phyloP scores from a whole-genome alignment of 2,888 invertebrate genomes.

The Formica aserva region DNA sequence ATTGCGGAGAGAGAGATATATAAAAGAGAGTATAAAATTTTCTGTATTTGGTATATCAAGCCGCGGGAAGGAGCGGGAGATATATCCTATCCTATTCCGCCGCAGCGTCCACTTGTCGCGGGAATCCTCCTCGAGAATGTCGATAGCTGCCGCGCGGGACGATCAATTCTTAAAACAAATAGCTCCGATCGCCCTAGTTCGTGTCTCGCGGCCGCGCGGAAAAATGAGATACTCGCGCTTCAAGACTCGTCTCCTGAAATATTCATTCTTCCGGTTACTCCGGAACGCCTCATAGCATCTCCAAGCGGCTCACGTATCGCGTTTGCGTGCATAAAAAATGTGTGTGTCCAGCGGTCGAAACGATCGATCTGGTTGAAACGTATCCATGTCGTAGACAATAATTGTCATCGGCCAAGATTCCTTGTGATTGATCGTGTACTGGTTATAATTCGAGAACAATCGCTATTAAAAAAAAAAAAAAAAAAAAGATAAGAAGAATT shows the following conservation, averaged over 20 bases:
- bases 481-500: background rate
- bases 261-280: conserved; percentile 61
- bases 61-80: background rate
- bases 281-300: conserved; percentile 20
- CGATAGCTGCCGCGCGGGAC: conserved; percentile 21
- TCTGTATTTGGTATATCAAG: background rate
- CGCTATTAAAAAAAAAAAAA: background rate
- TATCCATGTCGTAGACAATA: background rate
- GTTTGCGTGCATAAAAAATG: conserved; percentile 49
- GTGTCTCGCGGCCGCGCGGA: conserved; percentile 44
- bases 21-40: conserved; percentile 1
- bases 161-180: conserved; percentile 65
- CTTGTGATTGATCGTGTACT: background rate
- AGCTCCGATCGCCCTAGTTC: conserved; percentile 50
- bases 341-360: conserved; percentile 25
- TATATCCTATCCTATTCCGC: background rate
- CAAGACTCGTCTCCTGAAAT: conserved; percentile 52
- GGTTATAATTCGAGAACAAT: background rate
- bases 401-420: conserved; percentile 29
- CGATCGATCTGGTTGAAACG: conserved; percentile 1
- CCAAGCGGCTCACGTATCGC: conserved; percentile 49
- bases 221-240: conserved; percentile 63
- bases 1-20: background rate
- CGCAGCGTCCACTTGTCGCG: conserved; percentile 15
- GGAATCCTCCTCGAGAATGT: conserved; percentile 16